Evolutionary conservation across 2,113 vertebrate species (phyloP).

Genomic region (Leiothrix lutea): DNA sequence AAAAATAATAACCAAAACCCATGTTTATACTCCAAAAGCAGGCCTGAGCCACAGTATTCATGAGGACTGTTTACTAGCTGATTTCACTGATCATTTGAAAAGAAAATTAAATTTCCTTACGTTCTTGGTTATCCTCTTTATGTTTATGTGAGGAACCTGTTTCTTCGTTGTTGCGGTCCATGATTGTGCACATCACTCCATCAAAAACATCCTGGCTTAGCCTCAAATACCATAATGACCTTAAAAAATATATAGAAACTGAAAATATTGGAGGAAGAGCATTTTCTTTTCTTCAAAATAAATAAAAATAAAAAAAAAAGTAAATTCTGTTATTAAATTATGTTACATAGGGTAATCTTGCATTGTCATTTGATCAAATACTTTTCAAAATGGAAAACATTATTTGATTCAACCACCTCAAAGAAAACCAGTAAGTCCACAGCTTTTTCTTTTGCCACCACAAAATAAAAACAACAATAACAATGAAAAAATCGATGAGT

Average conservation of each 20-base stretch:
- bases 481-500: neutral
- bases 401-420: neutral
- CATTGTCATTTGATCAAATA: neutral
- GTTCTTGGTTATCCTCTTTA: neutral
- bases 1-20: neutral
- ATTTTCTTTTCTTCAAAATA: neutral
- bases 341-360: neutral
- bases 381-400: neutral
- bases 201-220: neutral
- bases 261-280: neutral
- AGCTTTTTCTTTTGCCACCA: neutral
- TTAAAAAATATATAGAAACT: neutral
- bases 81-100: neutral
- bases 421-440: neutral
- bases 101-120: neutral
- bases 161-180: neutral
- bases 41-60: neutral
- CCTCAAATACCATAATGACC: neutral
- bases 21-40: neutral
- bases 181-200: neutral
- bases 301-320: neutral
- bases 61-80: neutral
- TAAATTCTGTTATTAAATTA: neutral
- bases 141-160: rapidly evolving
- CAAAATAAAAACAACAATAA: neutral